Evolutionary conservation across 2,113 vertebrate genomes (phyloP).

Genomic region (Tragelaphus buxtoni): DNA sequence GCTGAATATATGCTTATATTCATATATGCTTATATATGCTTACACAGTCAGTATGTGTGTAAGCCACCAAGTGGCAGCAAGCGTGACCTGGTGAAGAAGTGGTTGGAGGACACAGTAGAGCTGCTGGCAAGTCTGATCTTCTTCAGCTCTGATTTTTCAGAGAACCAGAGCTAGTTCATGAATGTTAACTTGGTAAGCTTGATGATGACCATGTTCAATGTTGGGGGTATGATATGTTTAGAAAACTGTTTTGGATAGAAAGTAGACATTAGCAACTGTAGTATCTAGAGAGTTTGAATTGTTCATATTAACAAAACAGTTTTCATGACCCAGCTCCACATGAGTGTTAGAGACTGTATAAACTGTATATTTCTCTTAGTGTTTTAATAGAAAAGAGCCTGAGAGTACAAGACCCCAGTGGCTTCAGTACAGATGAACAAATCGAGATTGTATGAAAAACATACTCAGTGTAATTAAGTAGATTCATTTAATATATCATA

Average conservation of each 20-base stretch:
- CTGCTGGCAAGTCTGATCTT: background rate
- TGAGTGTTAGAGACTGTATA: background rate
- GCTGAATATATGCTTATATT: background rate
- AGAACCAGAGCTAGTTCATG: background rate
- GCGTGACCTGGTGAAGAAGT: background rate
- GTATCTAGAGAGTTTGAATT: background rate
- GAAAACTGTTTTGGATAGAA: background rate
- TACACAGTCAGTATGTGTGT: background rate
- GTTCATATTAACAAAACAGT: background rate
- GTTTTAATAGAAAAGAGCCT: background rate
- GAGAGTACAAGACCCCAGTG: background rate
- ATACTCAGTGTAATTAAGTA: background rate
- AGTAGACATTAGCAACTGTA: background rate
- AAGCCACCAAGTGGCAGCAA: background rate
- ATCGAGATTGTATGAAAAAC: background rate
- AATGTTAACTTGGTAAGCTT: background rate
- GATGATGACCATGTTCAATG: background rate
- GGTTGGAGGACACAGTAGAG: background rate
- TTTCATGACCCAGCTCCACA: background rate
- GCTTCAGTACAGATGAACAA: background rate
- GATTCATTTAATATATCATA: background rate
- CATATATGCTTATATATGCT: background rate
- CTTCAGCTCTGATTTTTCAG: background rate
- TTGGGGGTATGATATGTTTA: background rate
- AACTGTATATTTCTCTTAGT: background rate